Base-by-base conservation (phyloP, 1,140 invertebrate species). In the Catajapyx aquilonaris region DNA sequence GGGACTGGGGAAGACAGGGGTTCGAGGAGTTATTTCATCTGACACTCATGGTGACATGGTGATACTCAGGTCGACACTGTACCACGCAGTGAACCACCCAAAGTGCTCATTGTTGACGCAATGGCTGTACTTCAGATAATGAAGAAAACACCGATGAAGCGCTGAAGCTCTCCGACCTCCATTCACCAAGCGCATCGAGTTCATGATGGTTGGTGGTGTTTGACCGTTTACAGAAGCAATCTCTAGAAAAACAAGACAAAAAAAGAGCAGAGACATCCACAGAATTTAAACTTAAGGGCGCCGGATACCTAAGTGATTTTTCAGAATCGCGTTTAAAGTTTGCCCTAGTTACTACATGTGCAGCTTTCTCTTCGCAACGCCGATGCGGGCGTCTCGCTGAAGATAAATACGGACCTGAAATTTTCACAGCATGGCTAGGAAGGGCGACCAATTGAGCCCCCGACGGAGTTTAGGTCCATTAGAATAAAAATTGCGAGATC, bases 61-160 rank as follows among this genome's bases (percentile, higher is more conserved):
- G 30, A 31, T 31, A 31, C 30, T 31, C 30, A 31, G 30, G 30
- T 31, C 30, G 30, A 31, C 7, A 31, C 7, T 3, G 30, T 3
- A 31, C 30, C 7, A 31, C 7, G 18, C 30, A 31, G 7, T 31
- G 30, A 31, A 31, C 30, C 30, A 31, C 30, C 30, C 3, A 31
- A 31, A 31, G 30, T 31, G 7, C 30, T 31, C 30, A 31, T 31
- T 31, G 30, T 31, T 31, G 30, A 31, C 30, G 30, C 30, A 31
- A 31, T 7, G 30, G 30, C 30, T 31, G 30, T 31, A 31, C 7
- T 31, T 31, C 30, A 31, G 30, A 31, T 13, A 13, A 31, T 31
- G 30, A 31, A 31, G 30, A 31, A 31, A 31, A 31, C 30, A 31
- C 30, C 30, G 7, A 31, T 31, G 30, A 31, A n/a, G n/a, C 18